Percentiles rank a stretch among this genome's conserved stretches.
phyloP scores from a whole-genome alignment of 2,113 vertebrate genomes.

The Ahaetulla prasina region DNA sequence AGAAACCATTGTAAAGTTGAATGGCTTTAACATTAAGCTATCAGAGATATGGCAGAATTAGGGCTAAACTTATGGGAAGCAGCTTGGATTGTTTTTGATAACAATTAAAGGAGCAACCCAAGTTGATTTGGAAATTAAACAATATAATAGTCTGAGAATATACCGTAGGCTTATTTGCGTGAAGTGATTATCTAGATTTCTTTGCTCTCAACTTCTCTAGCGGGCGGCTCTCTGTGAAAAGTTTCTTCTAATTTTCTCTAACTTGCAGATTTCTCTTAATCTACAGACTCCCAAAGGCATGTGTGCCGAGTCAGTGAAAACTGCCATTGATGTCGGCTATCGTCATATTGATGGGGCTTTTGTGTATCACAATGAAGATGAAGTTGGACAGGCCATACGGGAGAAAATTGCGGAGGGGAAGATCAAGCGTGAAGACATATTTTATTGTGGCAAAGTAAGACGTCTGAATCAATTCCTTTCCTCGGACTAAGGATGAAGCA shows the following conservation, averaged over 20 bases:
- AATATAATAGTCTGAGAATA: not conserved
- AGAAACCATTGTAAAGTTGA: not conserved
- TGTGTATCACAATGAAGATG: conserved; percentile 85
- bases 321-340: conserved; percentile 86
- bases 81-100: not conserved
- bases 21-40: not conserved
- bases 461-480: not conserved
- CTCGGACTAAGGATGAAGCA: not conserved
- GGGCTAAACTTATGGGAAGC: not conserved
- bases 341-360: conserved; percentile 88
- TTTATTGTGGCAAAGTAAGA: conserved; percentile 92
- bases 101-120: not conserved
- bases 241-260: not conserved
- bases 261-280: not conserved
- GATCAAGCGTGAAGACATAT: conserved; percentile 85
- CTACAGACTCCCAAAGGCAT: conserved; percentile 75
- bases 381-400: conserved; percentile 85
- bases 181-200: not conserved
- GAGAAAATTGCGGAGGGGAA: conserved; percentile 88
- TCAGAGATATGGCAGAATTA: not conserved
- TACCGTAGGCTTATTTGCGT: not conserved
- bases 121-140: not conserved
- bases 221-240: not conserved
- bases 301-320: conserved; percentile 75
- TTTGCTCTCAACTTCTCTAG: not conserved